Conservation (phyloP, 2,113 vertebrate genomes). For the Benitochromis conjunctus region DNA sequence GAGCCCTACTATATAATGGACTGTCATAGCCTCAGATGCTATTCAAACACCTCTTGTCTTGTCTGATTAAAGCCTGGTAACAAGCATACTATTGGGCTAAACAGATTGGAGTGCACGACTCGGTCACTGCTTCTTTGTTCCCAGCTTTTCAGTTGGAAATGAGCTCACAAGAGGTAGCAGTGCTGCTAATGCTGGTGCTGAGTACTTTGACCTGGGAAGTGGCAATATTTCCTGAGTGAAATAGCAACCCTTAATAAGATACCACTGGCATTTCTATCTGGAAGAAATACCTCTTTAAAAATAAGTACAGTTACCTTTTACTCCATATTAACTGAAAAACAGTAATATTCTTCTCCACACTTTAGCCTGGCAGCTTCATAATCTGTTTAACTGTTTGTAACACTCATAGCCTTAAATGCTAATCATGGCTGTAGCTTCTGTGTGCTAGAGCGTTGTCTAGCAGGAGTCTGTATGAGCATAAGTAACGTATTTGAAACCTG, state of each 20-base stretch:
- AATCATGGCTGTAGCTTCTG: background rate
- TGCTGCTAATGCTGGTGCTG: background rate
- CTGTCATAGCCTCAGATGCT: background rate
- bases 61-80: background rate
- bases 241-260: background rate
- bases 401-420: background rate
- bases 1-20: rapidly evolving
- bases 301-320: background rate
- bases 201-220: too few relatives aligned
- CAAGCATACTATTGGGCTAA: rapidly evolving
- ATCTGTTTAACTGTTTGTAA: background rate
- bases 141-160: background rate
- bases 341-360: background rate
- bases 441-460: rapidly evolving
- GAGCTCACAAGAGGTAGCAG: background rate
- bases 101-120: background rate
- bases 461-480: background rate
- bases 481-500: background rate
- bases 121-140: background rate
- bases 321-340: background rate
- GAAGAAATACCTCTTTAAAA: background rate
- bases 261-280: background rate
- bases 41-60: background rate
- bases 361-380: background rate
- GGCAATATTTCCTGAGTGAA: too few relatives aligned